phyloP scores from a whole-genome alignment of 2,113 vertebrate species.

The Poicephalus meyeri region DNA sequence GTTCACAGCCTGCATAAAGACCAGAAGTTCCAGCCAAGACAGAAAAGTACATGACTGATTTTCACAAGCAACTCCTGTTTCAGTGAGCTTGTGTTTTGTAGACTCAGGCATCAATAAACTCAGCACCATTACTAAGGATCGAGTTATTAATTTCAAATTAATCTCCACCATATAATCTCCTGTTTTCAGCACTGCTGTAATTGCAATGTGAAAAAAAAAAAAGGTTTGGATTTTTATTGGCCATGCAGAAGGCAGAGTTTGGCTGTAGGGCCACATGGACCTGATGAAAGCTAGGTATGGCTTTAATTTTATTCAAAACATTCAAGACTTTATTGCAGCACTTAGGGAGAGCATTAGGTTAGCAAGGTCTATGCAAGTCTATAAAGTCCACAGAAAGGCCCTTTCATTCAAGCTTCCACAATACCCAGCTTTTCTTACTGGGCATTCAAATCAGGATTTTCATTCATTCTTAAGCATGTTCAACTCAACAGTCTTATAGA shows the following conservation, averaged over 20 bases:
- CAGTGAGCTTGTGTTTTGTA: background rate
- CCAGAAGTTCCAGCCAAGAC: background rate
- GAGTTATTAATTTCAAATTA: background rate
- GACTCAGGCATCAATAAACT: background rate
- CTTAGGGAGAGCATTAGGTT: background rate
- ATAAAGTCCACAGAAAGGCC: background rate
- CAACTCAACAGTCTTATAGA: background rate
- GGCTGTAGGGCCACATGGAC: background rate
- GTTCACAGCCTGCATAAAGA: background rate
- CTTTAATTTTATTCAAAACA: background rate
- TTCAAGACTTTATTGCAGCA: background rate
- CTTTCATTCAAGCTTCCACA: background rate
- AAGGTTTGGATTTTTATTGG: background rate
- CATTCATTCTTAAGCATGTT: background rate
- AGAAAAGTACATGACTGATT: background rate
- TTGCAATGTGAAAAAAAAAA: background rate
- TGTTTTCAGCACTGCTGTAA: background rate
- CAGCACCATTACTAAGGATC: background rate
- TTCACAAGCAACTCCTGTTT: background rate
- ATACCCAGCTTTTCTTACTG: background rate
- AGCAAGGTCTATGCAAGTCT: background rate
- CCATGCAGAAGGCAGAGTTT: background rate
- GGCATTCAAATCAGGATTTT: background rate
- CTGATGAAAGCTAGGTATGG: background rate
- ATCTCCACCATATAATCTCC: background rate